phyloP scores from a whole-genome alignment of 2,113 vertebrate species.

The Prietella phreatophila region DNA sequence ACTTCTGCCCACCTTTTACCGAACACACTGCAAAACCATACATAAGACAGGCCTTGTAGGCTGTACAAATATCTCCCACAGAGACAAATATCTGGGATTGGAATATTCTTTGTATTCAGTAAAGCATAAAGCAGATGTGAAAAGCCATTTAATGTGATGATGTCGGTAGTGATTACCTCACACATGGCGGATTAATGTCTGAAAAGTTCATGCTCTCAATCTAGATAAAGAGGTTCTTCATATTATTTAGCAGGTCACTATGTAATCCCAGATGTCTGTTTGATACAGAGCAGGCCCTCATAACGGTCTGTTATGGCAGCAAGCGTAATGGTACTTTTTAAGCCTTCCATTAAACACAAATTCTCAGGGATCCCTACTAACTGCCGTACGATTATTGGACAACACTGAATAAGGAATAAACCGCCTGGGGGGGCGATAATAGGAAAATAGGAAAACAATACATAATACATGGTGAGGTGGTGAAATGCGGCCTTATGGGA shows the following conservation, averaged over 20 bases:
- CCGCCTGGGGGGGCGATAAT: too few relatives aligned
- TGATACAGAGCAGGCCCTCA: neutral
- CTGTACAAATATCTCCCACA: constrained; percentile 19
- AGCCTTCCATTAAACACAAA: neutral
- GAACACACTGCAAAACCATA: constrained; percentile 10
- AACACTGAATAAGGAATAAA: neutral
- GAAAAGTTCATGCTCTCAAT: neutral
- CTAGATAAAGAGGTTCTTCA: neutral
- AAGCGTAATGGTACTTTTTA: neutral
- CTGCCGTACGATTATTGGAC: neutral
- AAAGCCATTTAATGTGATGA: neutral
- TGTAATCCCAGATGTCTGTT: neutral
- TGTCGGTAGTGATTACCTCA: neutral
- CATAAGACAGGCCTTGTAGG: neutral
- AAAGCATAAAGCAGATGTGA: too few relatives aligned
- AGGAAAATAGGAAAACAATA: neutral
- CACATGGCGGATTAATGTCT: neutral
- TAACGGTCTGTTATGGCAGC: constrained; percentile 6
- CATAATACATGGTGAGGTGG: neutral
- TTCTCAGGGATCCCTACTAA: neutral
- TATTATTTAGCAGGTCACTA: neutral
- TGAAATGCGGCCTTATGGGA: neutral
- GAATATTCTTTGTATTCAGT: constrained; percentile 9
- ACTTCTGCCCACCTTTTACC: constrained; percentile 30
- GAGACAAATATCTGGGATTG: neutral